These are phyloP conservation scores for Drosophila subsilvestris DNA, from an alignment of 2,888 invertebrate species.

Conservation along the genomic window DNA sequence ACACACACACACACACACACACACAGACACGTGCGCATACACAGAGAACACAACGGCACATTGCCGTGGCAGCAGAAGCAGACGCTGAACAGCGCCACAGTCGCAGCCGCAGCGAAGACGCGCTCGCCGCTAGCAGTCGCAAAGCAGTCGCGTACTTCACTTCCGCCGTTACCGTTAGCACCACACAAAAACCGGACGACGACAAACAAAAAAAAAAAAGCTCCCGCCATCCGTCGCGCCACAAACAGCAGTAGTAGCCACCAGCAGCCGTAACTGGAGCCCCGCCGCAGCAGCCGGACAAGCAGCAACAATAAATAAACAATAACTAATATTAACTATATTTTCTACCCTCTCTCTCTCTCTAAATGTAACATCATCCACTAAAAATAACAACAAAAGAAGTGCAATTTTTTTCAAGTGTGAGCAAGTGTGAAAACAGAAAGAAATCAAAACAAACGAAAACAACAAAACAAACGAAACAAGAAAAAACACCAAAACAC, in stretches of 20 bases:
- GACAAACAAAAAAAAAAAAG: conserved; percentile 21
- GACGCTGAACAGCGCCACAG: conserved; percentile 52
- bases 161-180: conserved; percentile 79
- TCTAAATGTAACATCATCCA: background rate
- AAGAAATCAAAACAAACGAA: conserved; percentile 15
- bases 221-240: conserved; percentile 64
- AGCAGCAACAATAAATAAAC: conserved; percentile 9
- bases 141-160: conserved; percentile 77
- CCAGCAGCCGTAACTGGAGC: conserved; percentile 41
- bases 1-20: background rate
- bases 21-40: background rate
- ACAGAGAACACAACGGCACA: conserved; percentile 11
- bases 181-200: conserved; percentile 65
- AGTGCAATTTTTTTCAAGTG: conserved; percentile 57
- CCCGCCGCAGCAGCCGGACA: conserved; percentile 25
- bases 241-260: conserved; percentile 66
- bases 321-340: conserved; percentile 7
- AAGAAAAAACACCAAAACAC: background rate
- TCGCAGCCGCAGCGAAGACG: conserved; percentile 69
- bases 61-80: conserved; percentile 27
- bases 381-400: conserved; percentile 1
- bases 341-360: conserved; percentile 7
- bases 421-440: conserved; percentile 36
- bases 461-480: background rate
- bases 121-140: conserved; percentile 74